phyloP scores from a whole-genome alignment of 2,888 invertebrate species.

The Cantharis nigra region DNA sequence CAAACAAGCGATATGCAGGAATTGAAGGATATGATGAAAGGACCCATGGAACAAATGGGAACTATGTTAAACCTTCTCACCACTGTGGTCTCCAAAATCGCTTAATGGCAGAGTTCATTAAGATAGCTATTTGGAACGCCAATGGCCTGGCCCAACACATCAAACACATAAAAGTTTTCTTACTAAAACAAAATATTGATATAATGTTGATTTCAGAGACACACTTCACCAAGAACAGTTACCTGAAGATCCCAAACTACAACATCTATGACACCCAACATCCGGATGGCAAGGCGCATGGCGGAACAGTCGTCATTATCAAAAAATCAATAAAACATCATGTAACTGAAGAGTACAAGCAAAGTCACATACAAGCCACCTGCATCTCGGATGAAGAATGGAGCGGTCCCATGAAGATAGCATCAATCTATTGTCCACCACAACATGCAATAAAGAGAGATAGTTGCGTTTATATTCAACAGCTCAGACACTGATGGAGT shows the following conservation, averaged over 20 bases:
- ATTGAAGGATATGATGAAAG: background rate
- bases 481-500: too few species aligned
- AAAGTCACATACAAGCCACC: too few species aligned
- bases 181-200: slow-evolving; percentile 12
- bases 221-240: slow-evolving; percentile 8
- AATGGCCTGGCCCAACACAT: slow-evolving; percentile 7
- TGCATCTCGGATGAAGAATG: too few species aligned
- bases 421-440: too few species aligned
- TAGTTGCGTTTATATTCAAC: too few species aligned
- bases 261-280: too few species aligned
- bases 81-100: background rate
- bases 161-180: slow-evolving; percentile 3
- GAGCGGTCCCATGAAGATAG: too few species aligned
- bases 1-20: background rate
- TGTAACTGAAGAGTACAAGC: too few species aligned
- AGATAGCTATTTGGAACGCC: slow-evolving; percentile 9
- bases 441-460: too few species aligned
- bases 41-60: background rate
- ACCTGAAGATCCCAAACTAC: slow-evolving; percentile 5
- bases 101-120: background rate
- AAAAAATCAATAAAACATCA: too few species aligned
- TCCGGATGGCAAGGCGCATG: too few species aligned
- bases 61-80: slow-evolving; percentile 9
- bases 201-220: slow-evolving; percentile 12
- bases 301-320: too few species aligned